These are phyloP conservation scores for Pseudomyrmex concolor DNA, from an alignment of 1,140 invertebrate genomes.

Conservation along the genomic window DNA sequence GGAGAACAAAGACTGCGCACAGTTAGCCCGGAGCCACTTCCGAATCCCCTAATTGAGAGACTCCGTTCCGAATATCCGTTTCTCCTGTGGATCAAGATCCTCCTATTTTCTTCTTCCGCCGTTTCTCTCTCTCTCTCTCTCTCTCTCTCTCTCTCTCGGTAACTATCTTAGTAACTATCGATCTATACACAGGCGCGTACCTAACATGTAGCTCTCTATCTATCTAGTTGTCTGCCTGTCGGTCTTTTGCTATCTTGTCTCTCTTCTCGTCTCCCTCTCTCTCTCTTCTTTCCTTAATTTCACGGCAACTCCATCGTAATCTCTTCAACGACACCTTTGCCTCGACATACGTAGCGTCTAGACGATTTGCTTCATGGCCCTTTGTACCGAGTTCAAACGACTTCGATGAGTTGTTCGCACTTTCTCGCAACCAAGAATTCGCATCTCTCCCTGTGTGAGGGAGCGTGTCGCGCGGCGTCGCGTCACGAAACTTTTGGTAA, in stretches of 20 bases:
- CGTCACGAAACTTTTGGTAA: conserved; percentile 50
- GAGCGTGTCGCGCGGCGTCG: conserved; percentile 17
- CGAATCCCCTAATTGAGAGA: conserved; percentile 73
- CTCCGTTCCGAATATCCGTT: conserved; percentile 60
- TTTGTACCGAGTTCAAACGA: conserved; percentile 62
- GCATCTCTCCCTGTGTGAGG: conserved; percentile 7
- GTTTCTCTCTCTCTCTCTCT: conserved; percentile 24
- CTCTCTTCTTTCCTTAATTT: conserved; percentile 35
- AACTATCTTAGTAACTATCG: conserved; percentile 12
- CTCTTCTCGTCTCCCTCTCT: conserved; percentile 5
- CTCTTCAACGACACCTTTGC: conserved; percentile 58
- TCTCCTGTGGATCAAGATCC: conserved; percentile 50
- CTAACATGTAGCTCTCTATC: conserved; percentile 24
- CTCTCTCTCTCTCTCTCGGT: conserved; percentile 27
- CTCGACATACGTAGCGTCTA: conserved; percentile 56
- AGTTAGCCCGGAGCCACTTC: conserved; percentile 68
- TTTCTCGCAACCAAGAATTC: conserved; percentile 42
- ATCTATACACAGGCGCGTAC: conserved; percentile 20
- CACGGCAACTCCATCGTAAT: neutral
- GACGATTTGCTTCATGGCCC: conserved; percentile 52
- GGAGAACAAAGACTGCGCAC: conserved; percentile 66
- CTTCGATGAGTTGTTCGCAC: conserved; percentile 46
- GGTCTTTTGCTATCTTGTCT: conserved; percentile 15
- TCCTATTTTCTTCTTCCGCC: neutral
- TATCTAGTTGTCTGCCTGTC: conserved; percentile 21